These are phyloP conservation scores for Tromatobia lineatoria DNA, from an alignment of 2,888 invertebrate genomes.

Conservation along the genomic window DNA sequence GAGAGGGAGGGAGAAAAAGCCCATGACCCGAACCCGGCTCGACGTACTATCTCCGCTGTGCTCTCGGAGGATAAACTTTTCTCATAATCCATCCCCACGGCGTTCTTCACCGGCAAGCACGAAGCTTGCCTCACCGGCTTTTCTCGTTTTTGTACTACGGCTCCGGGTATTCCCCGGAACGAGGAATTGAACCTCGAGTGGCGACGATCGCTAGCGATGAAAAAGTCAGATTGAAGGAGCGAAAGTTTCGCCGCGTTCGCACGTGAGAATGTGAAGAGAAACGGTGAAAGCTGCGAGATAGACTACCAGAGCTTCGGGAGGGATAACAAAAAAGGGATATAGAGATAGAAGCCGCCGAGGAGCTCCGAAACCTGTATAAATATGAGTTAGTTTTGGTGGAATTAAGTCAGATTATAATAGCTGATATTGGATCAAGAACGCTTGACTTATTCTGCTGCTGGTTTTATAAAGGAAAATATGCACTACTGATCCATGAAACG, in stretches of 20 bases:
- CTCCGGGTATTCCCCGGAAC: conserved; percentile 31
- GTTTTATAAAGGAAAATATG: too few species aligned
- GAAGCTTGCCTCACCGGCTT: conserved; percentile 6
- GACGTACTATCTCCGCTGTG: conserved; percentile 37
- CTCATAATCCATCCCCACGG: conserved; percentile 65
- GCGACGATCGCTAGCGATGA: conserved; percentile 32
- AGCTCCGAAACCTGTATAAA: neutral
- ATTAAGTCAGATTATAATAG: too few species aligned
- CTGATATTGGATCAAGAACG: too few species aligned
- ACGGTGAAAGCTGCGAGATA: neutral
- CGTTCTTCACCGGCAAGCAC: conserved; percentile 41
- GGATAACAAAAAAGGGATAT: neutral
- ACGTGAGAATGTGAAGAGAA: conserved; percentile 12
- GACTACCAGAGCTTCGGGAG: neutral
- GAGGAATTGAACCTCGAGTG: conserved; percentile 47
- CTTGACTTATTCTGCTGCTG: too few species aligned
- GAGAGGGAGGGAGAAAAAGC: conserved; percentile 19
- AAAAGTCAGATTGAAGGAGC: conserved; percentile 33
- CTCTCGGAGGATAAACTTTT: conserved; percentile 63
- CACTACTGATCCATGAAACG: too few species aligned
- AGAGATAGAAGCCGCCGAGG: neutral
- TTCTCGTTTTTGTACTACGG: conserved; percentile 11
- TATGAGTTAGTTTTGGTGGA: too few species aligned
- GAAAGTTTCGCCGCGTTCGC: neutral
- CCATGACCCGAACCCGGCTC: conserved; percentile 24